These are phyloP conservation scores for Hyposmocoma kahamanoa DNA, from an alignment of 1,140 invertebrate species.

Conservation along the genomic window DNA sequence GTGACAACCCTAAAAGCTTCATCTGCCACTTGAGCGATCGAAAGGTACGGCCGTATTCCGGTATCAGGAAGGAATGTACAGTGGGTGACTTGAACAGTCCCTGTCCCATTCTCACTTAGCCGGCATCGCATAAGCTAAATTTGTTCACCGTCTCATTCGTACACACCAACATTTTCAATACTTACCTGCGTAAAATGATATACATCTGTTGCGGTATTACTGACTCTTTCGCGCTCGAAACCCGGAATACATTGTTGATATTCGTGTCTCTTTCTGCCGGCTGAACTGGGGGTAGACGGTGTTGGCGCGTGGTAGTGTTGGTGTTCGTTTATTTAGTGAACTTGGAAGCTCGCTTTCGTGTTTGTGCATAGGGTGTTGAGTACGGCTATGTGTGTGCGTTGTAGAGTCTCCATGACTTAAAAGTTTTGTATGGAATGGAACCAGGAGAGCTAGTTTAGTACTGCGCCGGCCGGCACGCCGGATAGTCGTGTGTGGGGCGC, in stretches of 20 bases:
- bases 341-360: constrained; percentile 68
- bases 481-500: constrained; percentile 42
- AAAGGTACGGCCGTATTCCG: constrained; percentile 69
- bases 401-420: constrained; percentile 72
- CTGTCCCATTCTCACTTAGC: constrained; percentile 58
- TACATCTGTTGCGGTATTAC: constrained; percentile 63
- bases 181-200: constrained; percentile 72
- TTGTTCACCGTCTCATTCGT: constrained; percentile 53
- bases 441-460: constrained; percentile 59
- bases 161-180: constrained; percentile 68
- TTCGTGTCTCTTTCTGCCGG: constrained; percentile 50
- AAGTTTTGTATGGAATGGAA: constrained; percentile 68
- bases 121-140: constrained; percentile 63
- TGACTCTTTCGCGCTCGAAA: constrained; percentile 40
- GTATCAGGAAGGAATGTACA: constrained; percentile 73
- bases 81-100: constrained; percentile 68
- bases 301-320: constrained; percentile 62
- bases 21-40: constrained; percentile 73
- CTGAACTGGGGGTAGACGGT: constrained; percentile 67
- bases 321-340: constrained; percentile 73
- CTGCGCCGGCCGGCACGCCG: constrained; percentile 60
- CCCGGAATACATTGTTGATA: constrained; percentile 64
- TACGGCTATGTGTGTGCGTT: constrained; percentile 63
- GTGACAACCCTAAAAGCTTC: constrained; percentile 69
- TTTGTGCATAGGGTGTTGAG: constrained; percentile 65